A percentile compares a stretch with the other conserved stretches of the same genome.
phyloP scores from a whole-genome alignment of 2,113 vertebrate species.

The Equus quagga region DNA sequence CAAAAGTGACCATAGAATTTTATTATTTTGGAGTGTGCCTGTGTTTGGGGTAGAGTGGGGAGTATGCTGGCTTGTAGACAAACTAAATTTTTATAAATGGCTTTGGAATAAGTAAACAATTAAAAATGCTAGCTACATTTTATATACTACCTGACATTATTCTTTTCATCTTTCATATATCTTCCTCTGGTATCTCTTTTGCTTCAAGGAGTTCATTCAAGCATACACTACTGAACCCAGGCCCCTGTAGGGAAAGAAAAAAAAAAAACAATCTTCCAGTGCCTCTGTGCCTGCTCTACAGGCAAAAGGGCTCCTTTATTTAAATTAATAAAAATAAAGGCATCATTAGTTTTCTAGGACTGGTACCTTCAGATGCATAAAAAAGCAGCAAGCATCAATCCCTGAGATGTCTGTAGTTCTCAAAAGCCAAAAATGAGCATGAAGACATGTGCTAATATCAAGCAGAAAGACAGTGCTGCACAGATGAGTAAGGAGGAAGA shows the following conservation, averaged over 20 bases:
- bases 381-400: neutral
- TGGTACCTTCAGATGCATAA: neutral
- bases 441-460: neutral
- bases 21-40: neutral
- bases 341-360: slow-evolving; percentile 13
- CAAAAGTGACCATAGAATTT: neutral
- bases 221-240: neutral
- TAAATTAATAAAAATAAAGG: slow-evolving; percentile 52
- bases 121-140: slow-evolving; percentile 39
- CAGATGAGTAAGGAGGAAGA: neutral
- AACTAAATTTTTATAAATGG: neutral
- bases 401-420: neutral
- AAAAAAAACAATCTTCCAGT: neutral
- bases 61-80: neutral
- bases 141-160: slow-evolving; percentile 48
- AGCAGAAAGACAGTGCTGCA: neutral
- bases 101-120: slow-evolving; percentile 54
- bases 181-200: slow-evolving; percentile 7
- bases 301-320: neutral
- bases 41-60: neutral
- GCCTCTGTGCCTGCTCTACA: neutral
- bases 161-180: slow-evolving; percentile 57
- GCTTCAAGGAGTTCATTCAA: slow-evolving; percentile 46
- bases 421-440: slow-evolving; percentile 38
- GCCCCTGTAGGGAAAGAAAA: neutral